Percentiles rank a stretch among this genome's conserved stretches.
These are phyloP conservation scores for Andrena flavipes DNA, from an alignment of 2,888 invertebrate genomes.

Conservation along the genomic window DNA sequence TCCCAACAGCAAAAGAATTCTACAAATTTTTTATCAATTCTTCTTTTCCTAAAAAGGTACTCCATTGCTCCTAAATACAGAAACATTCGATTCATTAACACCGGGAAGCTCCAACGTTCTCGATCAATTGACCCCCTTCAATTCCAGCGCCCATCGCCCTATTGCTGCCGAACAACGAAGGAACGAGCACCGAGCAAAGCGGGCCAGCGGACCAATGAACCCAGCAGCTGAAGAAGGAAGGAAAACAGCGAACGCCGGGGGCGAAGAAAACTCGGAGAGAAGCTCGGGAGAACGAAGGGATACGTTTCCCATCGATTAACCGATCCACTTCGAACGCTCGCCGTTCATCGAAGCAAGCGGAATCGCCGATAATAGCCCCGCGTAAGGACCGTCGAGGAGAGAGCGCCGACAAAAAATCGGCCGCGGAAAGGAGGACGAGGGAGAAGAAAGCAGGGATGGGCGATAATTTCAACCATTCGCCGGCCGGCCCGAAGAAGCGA, in stretches of 20 bases:
- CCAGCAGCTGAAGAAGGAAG: too few relatives aligned
- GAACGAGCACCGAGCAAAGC: neutral
- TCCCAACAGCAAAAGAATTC: slow-evolving; percentile 2
- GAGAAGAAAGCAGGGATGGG: slow-evolving; percentile 24
- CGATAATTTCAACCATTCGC: slow-evolving; percentile 54
- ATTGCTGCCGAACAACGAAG: neutral
- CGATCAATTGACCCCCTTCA: neutral
- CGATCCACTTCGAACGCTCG: slow-evolving; percentile 24
- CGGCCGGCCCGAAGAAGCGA: slow-evolving; percentile 58
- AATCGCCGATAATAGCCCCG: slow-evolving; percentile 49
- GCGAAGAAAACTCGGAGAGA: neutral
- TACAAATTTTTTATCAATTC: slow-evolving; percentile 19
- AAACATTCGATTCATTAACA: neutral
- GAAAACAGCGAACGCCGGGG: too few relatives aligned
- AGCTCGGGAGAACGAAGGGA: neutral
- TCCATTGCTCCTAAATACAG: neutral
- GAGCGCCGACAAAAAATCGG: neutral
- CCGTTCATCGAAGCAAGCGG: slow-evolving; percentile 31
- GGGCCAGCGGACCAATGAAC: neutral
- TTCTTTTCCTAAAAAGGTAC: slow-evolving; percentile 15
- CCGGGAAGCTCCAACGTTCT: neutral
- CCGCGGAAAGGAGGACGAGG: slow-evolving; percentile 30
- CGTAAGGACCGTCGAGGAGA: slow-evolving; percentile 40
- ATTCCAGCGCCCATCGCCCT: neutral
- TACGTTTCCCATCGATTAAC: slow-evolving; percentile 34